Evolutionary conservation across 2,888 invertebrate species (phyloP).

Genomic region (Parnassius apollo): DNA sequence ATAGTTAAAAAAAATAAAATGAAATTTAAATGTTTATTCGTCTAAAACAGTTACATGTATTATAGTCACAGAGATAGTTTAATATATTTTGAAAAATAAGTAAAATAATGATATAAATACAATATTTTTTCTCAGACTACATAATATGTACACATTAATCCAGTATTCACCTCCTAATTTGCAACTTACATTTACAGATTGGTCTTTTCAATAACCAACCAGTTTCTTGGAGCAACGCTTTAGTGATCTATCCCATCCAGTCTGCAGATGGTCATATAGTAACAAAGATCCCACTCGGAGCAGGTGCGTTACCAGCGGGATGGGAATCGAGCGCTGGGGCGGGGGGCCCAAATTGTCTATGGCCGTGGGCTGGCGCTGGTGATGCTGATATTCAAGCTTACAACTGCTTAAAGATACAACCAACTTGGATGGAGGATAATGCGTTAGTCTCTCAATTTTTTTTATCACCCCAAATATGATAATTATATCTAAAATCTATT

Average conservation of each 20-base stretch:
- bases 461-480: not conserved
- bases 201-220: slow-evolving; percentile 65
- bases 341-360: slow-evolving; percentile 80
- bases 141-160: too few relatives aligned
- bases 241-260: slow-evolving; percentile 53
- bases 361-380: slow-evolving; percentile 86
- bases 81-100: too few relatives aligned
- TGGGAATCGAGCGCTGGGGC: slow-evolving; percentile 75
- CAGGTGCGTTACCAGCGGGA: slow-evolving; percentile 79
- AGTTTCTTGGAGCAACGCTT: slow-evolving; percentile 61
- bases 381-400: slow-evolving; percentile 81
- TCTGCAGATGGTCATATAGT: slow-evolving; percentile 68
- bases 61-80: too few relatives aligned
- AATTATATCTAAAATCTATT: not conserved
- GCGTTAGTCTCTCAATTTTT: slow-evolving; percentile 47
- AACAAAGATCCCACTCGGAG: slow-evolving; percentile 79
- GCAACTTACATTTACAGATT: slow-evolving; percentile 50
- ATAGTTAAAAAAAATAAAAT: too few relatives aligned
- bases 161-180: too few relatives aligned
- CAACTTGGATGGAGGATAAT: slow-evolving; percentile 91
- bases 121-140: too few relatives aligned
- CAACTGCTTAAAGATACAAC: slow-evolving; percentile 89
- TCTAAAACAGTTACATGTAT: too few relatives aligned
- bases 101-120: too few relatives aligned
- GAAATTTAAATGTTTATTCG: too few relatives aligned